Evolutionary conservation across 2,113 vertebrate species (phyloP).

Genomic region (Crotalus viridis): DNA sequence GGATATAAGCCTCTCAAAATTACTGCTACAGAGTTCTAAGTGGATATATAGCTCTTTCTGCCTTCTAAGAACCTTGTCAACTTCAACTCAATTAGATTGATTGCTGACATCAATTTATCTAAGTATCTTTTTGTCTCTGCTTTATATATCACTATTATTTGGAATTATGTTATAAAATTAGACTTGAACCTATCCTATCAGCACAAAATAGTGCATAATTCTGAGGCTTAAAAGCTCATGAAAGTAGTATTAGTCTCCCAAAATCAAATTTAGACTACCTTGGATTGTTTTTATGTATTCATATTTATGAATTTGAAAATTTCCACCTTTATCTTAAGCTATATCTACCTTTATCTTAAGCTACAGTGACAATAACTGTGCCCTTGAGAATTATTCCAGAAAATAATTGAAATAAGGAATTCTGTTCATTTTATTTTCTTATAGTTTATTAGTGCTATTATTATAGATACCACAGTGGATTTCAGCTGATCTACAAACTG

Average conservation of each 20-base stretch:
- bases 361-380: slow-evolving; percentile 67
- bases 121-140: slow-evolving; percentile 20
- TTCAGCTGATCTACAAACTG: slow-evolving; percentile 50
- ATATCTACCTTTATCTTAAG: slow-evolving; percentile 49
- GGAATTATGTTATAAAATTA: slow-evolving; percentile 33
- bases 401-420: slow-evolving; percentile 11
- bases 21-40: background rate
- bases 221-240: slow-evolving; percentile 68
- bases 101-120: background rate
- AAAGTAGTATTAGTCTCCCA: slow-evolving; percentile 67
- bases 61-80: background rate
- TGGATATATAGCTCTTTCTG: background rate
- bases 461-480: slow-evolving; percentile 33
- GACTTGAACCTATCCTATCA: slow-evolving; percentile 50
- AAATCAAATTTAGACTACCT: slow-evolving; percentile 59
- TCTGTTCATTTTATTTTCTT: slow-evolving; percentile 32
- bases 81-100: background rate
- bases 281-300: slow-evolving; percentile 52
- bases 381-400: slow-evolving; percentile 62
- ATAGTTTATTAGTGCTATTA: slow-evolving; percentile 46
- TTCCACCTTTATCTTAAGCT: slow-evolving; percentile 54
- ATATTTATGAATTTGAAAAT: slow-evolving; percentile 71
- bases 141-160: slow-evolving; percentile 2
- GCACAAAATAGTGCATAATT: slow-evolving; percentile 56
- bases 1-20: background rate